Evolutionary conservation across 2,113 vertebrate species (phyloP).

Genomic region (Chelonoidis abingdonii): DNA sequence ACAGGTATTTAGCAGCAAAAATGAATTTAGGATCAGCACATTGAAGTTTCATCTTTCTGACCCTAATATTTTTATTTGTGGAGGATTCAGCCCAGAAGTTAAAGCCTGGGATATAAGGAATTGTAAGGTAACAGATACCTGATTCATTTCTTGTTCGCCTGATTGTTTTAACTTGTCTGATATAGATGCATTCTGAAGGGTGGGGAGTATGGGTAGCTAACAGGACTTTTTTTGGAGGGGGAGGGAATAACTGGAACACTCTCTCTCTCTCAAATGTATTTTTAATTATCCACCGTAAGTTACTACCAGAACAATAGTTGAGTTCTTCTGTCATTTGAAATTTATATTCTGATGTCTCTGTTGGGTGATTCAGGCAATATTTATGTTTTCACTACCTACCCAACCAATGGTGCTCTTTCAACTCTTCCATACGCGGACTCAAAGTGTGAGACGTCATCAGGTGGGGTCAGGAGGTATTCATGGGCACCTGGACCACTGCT

Average conservation of each 20-base stretch:
- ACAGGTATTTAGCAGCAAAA: constrained; percentile 82
- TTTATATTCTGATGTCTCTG: neutral
- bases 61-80: constrained; percentile 88
- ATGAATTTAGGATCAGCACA: constrained; percentile 87
- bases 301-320: too few relatives aligned
- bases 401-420: neutral
- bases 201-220: neutral
- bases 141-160: neutral
- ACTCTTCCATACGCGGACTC: neutral
- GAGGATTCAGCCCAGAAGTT: constrained; percentile 91
- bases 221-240: neutral
- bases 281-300: neutral
- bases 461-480: neutral
- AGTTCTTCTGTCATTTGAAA: neutral
- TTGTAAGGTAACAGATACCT: constrained; percentile 83
- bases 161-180: neutral
- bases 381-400: neutral
- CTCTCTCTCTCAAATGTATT: too few relatives aligned
- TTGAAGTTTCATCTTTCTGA: constrained; percentile 86
- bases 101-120: constrained; percentile 93
- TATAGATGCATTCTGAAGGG: neutral
- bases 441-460: neutral
- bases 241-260: neutral
- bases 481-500: neutral
- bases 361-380: neutral